phyloP scores from a whole-genome alignment of 2,797 vertebrate genomes.

The Enteromius anoplus region DNA sequence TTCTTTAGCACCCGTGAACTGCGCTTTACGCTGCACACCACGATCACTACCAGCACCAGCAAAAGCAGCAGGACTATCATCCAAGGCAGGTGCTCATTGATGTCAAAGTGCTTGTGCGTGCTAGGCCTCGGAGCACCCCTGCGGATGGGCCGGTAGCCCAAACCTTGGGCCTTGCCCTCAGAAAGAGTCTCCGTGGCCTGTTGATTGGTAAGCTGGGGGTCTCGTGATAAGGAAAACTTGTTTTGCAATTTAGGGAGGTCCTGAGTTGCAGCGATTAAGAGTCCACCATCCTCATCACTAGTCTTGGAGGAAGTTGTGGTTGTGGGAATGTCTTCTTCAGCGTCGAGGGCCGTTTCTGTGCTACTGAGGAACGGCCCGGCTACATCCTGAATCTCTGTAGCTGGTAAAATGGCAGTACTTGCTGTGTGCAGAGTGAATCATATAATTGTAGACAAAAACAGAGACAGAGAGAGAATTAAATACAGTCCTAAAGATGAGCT shows the following conservation, averaged over 20 bases:
- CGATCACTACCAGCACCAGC: conserved; percentile 90
- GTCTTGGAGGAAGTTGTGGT: conserved; percentile 20
- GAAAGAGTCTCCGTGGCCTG: conserved; percentile 71
- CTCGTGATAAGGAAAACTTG: conserved; percentile 66
- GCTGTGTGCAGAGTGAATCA: conserved; percentile 26
- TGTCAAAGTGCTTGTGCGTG: conserved; percentile 89
- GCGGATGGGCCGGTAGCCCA: conserved; percentile 80
- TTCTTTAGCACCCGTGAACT: conserved; percentile 94
- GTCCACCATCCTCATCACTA: conserved; percentile 43
- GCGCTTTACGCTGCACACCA: conserved; percentile 91
- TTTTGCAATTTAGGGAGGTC: conserved; percentile 55
- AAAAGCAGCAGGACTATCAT: conserved; percentile 96
- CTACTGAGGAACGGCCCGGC: conserved; percentile 20
- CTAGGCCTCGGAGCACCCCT: conserved; percentile 83
- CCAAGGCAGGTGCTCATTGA: conserved; percentile 97
- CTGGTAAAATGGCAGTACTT: conserved; percentile 15
- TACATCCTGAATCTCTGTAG: conserved; percentile 1
- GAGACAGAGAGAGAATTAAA: conserved; percentile 56
- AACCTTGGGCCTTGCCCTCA: conserved; percentile 70
- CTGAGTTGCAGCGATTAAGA: conserved; percentile 15
- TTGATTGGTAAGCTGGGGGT: conserved; percentile 68
- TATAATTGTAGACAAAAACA: conserved; percentile 29
- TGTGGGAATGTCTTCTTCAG: conserved; percentile 16
- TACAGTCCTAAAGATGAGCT: conserved; percentile 57
- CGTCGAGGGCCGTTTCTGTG: conserved; percentile 13